Base-by-base conservation (phyloP, 2,113 vertebrate genomes). In the Onychostoma macrolepis region DNA sequence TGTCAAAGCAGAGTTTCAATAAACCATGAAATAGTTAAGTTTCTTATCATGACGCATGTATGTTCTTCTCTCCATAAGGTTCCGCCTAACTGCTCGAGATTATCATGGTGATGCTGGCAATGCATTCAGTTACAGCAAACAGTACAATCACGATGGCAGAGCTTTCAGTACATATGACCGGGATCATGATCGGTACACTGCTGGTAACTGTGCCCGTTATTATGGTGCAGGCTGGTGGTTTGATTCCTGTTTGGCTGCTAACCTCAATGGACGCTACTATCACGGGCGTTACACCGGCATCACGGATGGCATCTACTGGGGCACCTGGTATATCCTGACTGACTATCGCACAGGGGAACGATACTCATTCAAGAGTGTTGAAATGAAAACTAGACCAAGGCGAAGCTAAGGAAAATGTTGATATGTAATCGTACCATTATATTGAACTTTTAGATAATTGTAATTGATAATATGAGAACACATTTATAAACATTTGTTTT, bases 221-320 rank as follows among this genome's bases (percentile, higher is more conserved):
- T 96, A 96, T 0, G 94, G 95, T 2, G 93, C 96, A 4, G 94
- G 95, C 71, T 96, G 95, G 95, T 96, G 95, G 95, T 96, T 96
- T 28, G 95, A 96, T 48, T 93, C 95, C 26, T 96, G 96, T 87
- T 90, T 96, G 75, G 96, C 95, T n/a, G 94, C 95, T 17, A 96
- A 96, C 88, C 87, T 96, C 45, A 96, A 96, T 21, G 95, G 95
- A 58, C 93, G 84, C 19, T 96, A 95, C 78, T 94, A 96, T 88
- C 88, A 61, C 0, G 95, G 95, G 0, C 93, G 94, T 43, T 96
- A 96, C 91, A 94, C 89, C 2, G 95, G 96, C 1, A 92, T 96
- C 85, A 96, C 95, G 38, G 94, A 94, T 1, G 94, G 95, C 17
- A 96, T 96, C 91, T 96, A 95, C 91, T 96, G 95, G 95, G 95